Evolutionary conservation across 2,797 vertebrate genomes (phyloP).

Genomic region (Schizothorax lantsangensis): DNA sequence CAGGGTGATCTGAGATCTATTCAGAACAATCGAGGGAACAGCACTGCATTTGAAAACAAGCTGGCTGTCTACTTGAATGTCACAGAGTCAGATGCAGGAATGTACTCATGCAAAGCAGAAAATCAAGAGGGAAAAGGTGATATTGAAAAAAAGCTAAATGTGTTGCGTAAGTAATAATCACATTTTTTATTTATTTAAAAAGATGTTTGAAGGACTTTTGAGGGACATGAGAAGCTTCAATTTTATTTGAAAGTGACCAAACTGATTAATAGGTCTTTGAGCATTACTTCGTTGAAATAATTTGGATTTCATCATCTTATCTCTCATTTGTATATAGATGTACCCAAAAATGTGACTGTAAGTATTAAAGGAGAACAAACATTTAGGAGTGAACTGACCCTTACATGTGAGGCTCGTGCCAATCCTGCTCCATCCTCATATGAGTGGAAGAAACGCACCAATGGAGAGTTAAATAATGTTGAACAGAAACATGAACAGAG

Average conservation of each 20-base stretch:
- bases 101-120: slow-evolving; percentile 8
- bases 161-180: slow-evolving; percentile 45
- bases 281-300: background rate
- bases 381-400: slow-evolving; percentile 57
- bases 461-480: accelerated
- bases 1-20: background rate
- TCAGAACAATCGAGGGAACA: background rate
- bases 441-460: slow-evolving; percentile 63
- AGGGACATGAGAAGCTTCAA: background rate
- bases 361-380: background rate
- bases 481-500: accelerated
- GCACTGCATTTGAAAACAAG: background rate
- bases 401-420: slow-evolving; percentile 59
- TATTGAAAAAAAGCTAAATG: background rate
- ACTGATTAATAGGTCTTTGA: background rate
- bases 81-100: slow-evolving; percentile 4
- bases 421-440: slow-evolving; percentile 44
- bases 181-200: background rate
- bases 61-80: background rate
- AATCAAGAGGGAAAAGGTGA: background rate
- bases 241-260: background rate
- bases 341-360: slow-evolving; percentile 65
- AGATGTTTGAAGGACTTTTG: background rate
- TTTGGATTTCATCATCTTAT: background rate
- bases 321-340: slow-evolving; percentile 63